Evolutionary conservation across 2,888 invertebrate species (phyloP).

Genomic region (Trilocha varians): DNA sequence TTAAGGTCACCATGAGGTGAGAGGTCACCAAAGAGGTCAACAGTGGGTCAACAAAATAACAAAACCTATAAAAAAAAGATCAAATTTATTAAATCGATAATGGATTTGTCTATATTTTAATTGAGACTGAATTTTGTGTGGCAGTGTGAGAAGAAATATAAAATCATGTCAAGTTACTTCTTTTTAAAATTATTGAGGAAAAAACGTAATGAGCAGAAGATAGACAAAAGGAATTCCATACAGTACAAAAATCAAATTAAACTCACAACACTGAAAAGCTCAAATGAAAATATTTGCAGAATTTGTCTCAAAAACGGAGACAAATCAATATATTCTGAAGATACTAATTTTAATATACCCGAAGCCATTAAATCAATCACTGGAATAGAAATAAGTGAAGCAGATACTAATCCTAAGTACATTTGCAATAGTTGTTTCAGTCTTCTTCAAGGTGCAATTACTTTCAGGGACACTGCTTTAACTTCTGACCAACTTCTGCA

Average conservation of each 20-base stretch:
- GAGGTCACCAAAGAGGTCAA: too few species aligned
- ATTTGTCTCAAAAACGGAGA: constrained; percentile 42
- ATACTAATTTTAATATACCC: constrained; percentile 22
- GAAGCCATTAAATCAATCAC: constrained; percentile 35
- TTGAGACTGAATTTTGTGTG: too few species aligned
- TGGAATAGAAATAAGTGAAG: constrained; percentile 27
- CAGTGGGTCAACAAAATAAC: too few species aligned
- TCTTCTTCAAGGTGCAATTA: constrained; percentile 31
- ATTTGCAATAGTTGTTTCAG: constrained; percentile 32
- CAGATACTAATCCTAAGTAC: constrained; percentile 34
- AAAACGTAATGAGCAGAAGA: background rate
- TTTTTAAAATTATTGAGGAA: background rate
- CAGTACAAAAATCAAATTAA: background rate
- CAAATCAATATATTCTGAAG: constrained; percentile 28
- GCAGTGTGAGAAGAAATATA: too few species aligned
- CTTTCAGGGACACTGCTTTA: constrained; percentile 36
- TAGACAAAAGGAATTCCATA: background rate
- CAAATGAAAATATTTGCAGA: constrained; percentile 26
- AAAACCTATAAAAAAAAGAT: too few species aligned
- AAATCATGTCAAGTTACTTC: background rate
- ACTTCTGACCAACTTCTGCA: constrained; percentile 27
- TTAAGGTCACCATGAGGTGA: too few species aligned
- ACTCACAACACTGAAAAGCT: background rate
- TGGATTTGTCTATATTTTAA: too few species aligned
- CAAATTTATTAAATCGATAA: too few species aligned